Conservation (phyloP, 37 sponge, comb jelly and placozoan genomes). For the Beroe ovata region DNA sequence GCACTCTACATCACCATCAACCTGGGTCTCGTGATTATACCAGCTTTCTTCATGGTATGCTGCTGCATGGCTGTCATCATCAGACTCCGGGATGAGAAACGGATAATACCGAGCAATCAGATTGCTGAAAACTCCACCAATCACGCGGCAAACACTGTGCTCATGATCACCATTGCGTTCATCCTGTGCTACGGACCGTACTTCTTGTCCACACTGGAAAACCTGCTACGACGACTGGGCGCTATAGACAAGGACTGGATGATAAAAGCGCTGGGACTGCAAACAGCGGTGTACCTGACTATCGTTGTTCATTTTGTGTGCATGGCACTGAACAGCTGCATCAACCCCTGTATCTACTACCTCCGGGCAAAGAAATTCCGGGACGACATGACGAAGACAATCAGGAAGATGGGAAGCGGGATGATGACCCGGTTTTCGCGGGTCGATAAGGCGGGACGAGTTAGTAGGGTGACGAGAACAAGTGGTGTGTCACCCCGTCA, state of each 20-base stretch:
- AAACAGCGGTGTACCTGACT: not conserved
- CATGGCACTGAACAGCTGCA: constrained; percentile 63
- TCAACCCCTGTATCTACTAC: constrained; percentile 68
- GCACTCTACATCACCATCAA: not conserved
- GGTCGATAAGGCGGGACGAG: not conserved
- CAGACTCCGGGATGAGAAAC: not conserved
- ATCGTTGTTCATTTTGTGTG: constrained; percentile 7
- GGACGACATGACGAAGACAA: constrained; percentile 28
- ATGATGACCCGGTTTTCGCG: not conserved
- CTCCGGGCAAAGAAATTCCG: constrained; percentile 33
- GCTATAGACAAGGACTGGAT: constrained; percentile 25
- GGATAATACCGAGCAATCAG: not conserved
- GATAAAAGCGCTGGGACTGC: not conserved
- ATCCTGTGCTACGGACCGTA: constrained; percentile 48
- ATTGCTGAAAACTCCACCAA: not conserved
- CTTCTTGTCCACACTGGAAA: not conserved
- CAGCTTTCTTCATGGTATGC: constrained; percentile 13
- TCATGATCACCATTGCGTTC: constrained; percentile 30
- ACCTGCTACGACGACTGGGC: not conserved
- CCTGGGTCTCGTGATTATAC: constrained; percentile 16
- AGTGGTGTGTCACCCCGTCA: not conserved
- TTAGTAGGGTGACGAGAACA: not conserved
- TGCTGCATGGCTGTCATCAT: constrained; percentile 43
- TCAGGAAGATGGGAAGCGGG: not conserved
- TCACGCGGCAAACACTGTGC: constrained; percentile 55